Conservation (phyloP, 1,140 invertebrate species). For the Oncopodura yosiiana region DNA sequence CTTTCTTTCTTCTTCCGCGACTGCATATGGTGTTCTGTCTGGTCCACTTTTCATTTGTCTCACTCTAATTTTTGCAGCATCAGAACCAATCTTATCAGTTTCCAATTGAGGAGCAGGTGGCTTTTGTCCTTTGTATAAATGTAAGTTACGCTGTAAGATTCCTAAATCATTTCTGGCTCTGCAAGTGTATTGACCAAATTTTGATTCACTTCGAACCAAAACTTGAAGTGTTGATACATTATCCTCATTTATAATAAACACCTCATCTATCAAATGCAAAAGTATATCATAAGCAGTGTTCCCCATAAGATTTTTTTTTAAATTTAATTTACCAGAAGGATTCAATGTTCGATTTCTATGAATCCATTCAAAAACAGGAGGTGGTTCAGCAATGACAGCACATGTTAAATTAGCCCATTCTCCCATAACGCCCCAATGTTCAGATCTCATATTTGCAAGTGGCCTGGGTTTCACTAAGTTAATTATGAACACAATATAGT, state of each 20-base stretch:
- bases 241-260: constrained; percentile 25
- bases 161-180: constrained; percentile 30
- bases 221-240: constrained; percentile 32
- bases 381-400: constrained; percentile 29
- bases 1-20: constrained; percentile 20
- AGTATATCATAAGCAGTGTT: too few species aligned
- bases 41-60: constrained; percentile 6
- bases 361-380: constrained; percentile 28
- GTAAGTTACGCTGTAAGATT: constrained; percentile 9
- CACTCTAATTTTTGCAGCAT: constrained; percentile 21
- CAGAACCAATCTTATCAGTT: not conserved
- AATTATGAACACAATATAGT: too few species aligned
- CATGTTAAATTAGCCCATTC: constrained; percentile 35
- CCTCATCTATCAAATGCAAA: too few species aligned
- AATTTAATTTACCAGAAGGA: too few species aligned
- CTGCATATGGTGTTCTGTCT: constrained; percentile 9
- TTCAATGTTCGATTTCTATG: constrained; percentile 6
- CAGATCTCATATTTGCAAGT: constrained; percentile 1
- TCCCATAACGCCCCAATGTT: constrained; percentile 30
- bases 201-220: constrained; percentile 17
- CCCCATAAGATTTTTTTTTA: too few species aligned
- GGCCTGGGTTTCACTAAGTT: not conserved
- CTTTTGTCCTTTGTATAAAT: constrained; percentile 27
- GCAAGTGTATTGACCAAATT: constrained; percentile 30
- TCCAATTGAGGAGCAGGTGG: constrained; percentile 20